A percentile compares a stretch with the other conserved stretches of the same genome.
Conservation (phyloP, 2,113 vertebrate genomes). For the Sceloporus tristichus region DNA sequence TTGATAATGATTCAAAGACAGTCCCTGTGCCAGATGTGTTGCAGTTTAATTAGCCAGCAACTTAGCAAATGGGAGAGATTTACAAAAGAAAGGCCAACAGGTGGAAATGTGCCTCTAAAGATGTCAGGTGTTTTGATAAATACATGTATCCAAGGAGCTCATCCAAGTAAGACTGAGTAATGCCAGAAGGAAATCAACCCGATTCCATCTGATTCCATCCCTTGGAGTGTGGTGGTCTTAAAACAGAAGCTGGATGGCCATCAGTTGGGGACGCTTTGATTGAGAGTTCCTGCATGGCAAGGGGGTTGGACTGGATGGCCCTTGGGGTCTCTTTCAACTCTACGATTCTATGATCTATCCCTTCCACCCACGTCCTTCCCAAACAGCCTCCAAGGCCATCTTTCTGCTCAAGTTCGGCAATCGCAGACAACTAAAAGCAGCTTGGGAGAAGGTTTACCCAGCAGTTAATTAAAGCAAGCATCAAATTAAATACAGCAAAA, state of each 20-base stretch:
- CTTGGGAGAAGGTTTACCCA: slow-evolving; percentile 76
- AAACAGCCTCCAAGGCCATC: slow-evolving; percentile 16
- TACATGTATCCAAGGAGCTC: too few species aligned
- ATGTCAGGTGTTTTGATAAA: not conserved
- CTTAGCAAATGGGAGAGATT: too few species aligned
- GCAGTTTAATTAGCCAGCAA: not conserved
- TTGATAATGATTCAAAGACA: not conserved
- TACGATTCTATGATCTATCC: too few species aligned
- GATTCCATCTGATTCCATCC: too few species aligned
- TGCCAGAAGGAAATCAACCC: not conserved
- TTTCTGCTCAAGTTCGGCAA: slow-evolving; percentile 57
- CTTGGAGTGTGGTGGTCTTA: too few species aligned
- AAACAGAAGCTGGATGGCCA: too few species aligned
- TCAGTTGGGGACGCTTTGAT: too few species aligned
- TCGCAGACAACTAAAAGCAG: slow-evolving; percentile 72
- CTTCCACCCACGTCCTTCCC: not conserved
- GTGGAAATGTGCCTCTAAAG: not conserved
- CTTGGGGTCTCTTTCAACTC: too few species aligned
- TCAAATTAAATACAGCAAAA: slow-evolving; percentile 87
- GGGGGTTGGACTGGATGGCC: too few species aligned
- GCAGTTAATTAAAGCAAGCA: slow-evolving; percentile 87
- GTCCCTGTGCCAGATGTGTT: too few species aligned
- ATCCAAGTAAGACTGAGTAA: not conserved
- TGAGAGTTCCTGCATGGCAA: too few species aligned
- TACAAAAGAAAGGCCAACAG: too few species aligned